A percentile compares a stretch with the other conserved stretches of the same genome.
Evolutionary conservation across 2,113 vertebrate species (phyloP).

Genomic region (Melanostigma gelatinosum): DNA sequence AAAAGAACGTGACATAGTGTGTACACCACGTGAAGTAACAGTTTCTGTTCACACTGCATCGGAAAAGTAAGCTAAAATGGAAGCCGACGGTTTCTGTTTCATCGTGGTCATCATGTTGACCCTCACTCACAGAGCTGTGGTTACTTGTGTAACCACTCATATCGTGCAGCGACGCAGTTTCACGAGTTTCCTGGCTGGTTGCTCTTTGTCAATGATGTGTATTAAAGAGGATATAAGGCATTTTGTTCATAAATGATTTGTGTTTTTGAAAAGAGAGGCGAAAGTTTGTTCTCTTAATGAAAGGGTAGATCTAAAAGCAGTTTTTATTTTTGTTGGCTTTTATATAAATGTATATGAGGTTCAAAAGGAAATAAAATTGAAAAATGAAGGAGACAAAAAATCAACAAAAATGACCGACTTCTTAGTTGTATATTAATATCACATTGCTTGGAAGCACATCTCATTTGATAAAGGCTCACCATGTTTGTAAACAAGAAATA

Average conservation of each 20-base stretch:
- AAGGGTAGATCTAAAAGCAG: constrained; percentile 67
- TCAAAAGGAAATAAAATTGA: constrained; percentile 57
- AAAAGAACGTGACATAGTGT: constrained; percentile 50
- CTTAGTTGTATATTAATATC: constrained; percentile 80
- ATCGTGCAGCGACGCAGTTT: constrained; percentile 22
- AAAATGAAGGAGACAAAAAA: constrained; percentile 50
- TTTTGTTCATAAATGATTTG: constrained; percentile 75
- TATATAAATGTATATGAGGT: constrained; percentile 84
- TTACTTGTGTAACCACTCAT: constrained; percentile 21
- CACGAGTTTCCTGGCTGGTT: constrained; percentile 47
- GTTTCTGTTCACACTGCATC: constrained; percentile 42
- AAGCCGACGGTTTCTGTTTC: constrained; percentile 25
- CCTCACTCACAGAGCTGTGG: constrained; percentile 34
- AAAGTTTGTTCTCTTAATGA: constrained; percentile 51
- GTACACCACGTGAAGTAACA: constrained; percentile 6
- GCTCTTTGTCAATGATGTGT: constrained; percentile 69
- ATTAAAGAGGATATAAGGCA: constrained; percentile 67
- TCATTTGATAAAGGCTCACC: constrained; percentile 75
- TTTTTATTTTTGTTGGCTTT: constrained; percentile 80
- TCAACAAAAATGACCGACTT: constrained; percentile 49
- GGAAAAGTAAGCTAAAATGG: constrained; percentile 5
- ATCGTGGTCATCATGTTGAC: constrained; percentile 20
- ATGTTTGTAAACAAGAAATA: constrained; percentile 77
- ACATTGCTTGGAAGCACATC: constrained; percentile 78
- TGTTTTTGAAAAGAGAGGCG: constrained; percentile 59